phyloP scores from a whole-genome alignment of 2,113 vertebrate genomes.

The Cygnus buccinator region DNA sequence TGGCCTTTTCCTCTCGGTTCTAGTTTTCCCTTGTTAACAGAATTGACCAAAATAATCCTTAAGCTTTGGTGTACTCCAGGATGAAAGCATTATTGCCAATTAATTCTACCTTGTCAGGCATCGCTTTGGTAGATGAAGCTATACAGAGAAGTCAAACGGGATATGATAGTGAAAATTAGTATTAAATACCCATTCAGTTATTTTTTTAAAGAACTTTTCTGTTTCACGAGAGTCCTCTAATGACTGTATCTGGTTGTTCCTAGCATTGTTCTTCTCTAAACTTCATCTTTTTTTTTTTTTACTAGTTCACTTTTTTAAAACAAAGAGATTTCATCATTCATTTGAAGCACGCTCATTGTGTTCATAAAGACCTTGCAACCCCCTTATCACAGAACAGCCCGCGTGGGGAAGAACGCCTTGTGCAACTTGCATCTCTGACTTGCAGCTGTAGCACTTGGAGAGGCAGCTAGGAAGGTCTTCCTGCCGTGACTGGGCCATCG shows the following conservation, averaged over 20 bases:
- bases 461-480: slow-evolving; percentile 20
- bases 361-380: slow-evolving; percentile 31
- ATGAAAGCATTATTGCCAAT: neutral
- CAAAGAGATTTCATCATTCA: slow-evolving; percentile 35
- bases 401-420: slow-evolving; percentile 16
- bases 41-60: neutral
- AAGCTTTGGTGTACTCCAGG: neutral
- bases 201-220: neutral
- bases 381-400: slow-evolving; percentile 17
- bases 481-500: neutral
- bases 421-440: neutral
- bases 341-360: slow-evolving; percentile 9
- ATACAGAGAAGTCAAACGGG: neutral
- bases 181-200: neutral
- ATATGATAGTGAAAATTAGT: neutral
- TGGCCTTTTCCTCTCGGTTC: slow-evolving; percentile 23
- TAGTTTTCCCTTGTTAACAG: neutral
- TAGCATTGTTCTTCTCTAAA: slow-evolving; percentile 8
- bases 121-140: neutral
- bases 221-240: neutral
- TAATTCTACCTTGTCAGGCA: neutral
- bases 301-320: slow-evolving; percentile 18
- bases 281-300: slow-evolving; percentile 15
- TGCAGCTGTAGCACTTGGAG: slow-evolving; percentile 41
- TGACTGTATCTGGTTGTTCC: neutral